Conservation (phyloP, 2,888 invertebrate genomes). For the Cotesia congregata region DNA sequence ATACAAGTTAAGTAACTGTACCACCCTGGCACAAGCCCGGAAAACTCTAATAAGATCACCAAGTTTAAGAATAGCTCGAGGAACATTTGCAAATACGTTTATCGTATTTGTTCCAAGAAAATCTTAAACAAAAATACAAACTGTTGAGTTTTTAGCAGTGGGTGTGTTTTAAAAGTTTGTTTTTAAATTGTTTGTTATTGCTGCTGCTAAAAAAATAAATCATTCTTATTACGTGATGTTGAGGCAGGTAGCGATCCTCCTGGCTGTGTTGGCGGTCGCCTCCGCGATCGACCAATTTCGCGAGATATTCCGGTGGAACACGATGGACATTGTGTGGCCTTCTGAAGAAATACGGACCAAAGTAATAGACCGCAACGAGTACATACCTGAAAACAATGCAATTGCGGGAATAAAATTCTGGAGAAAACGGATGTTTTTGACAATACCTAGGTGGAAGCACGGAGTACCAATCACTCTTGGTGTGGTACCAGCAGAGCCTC, state of each 20-base stretch:
- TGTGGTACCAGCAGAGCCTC: constrained; percentile 71
- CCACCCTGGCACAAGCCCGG: constrained; percentile 33
- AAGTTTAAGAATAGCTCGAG: constrained; percentile 31
- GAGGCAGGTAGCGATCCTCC: constrained; percentile 39
- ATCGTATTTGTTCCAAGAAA: not conserved
- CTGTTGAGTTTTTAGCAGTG: not conserved
- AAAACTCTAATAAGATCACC: constrained; percentile 33
- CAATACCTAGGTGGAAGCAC: constrained; percentile 78
- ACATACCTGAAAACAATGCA: constrained; percentile 78
- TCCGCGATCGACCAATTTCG: constrained; percentile 71
- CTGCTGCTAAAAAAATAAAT: constrained; percentile 9
- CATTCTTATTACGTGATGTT: constrained; percentile 36
- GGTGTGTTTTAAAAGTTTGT: not conserved
- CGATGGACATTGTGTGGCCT: constrained; percentile 79
- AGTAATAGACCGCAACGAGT: constrained; percentile 74
- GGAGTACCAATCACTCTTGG: constrained; percentile 82
- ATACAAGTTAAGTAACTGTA: not conserved
- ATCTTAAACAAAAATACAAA: not conserved
- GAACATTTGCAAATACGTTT: constrained; percentile 34
- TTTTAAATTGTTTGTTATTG: constrained; percentile 7
- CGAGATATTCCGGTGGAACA: constrained; percentile 82
- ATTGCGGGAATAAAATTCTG: constrained; percentile 79
- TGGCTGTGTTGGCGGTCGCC: constrained; percentile 42
- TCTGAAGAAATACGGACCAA: constrained; percentile 73
- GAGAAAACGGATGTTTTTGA: constrained; percentile 78